Conservation (phyloP, 1,140 invertebrate species). For the Cardiocondyla obscurior region DNA sequence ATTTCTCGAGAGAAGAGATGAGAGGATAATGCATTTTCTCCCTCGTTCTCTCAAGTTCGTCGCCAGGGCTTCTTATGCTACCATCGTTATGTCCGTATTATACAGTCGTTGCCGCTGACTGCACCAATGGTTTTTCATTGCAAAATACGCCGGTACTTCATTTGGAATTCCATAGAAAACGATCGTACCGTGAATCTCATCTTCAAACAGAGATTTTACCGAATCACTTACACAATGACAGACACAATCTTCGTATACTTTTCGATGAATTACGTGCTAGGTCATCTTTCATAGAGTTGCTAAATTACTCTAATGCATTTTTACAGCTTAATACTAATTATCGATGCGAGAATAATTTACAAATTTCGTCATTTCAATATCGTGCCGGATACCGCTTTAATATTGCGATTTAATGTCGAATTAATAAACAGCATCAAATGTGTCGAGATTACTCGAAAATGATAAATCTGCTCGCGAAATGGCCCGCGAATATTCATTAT, state of each 20-base stretch:
- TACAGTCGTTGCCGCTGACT: background rate
- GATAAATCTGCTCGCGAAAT: background rate
- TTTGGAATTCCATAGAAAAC: background rate
- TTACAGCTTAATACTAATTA: background rate
- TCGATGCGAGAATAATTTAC: background rate
- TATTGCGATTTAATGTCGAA: conserved; percentile 17
- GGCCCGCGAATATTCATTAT: conserved; percentile 5
- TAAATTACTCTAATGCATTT: background rate
- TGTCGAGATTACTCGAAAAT: background rate
- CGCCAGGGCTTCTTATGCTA: background rate
- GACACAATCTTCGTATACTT: background rate
- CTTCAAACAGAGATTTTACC: background rate
- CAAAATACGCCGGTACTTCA: background rate
- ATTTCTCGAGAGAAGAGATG: conserved; percentile 13
- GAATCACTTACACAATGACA: background rate
- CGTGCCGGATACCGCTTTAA: background rate
- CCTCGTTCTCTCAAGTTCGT: background rate
- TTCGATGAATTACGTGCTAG: background rate
- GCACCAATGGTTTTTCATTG: conserved; percentile 14
- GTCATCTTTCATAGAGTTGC: background rate
- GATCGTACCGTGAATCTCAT: background rate
- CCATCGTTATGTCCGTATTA: conserved; percentile 1
- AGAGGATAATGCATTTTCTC: conserved; percentile 52
- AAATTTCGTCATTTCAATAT: background rate
- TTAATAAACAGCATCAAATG: background rate